Conservation (phyloP, 2,888 invertebrate species). For the Emmelina monodactyla region DNA sequence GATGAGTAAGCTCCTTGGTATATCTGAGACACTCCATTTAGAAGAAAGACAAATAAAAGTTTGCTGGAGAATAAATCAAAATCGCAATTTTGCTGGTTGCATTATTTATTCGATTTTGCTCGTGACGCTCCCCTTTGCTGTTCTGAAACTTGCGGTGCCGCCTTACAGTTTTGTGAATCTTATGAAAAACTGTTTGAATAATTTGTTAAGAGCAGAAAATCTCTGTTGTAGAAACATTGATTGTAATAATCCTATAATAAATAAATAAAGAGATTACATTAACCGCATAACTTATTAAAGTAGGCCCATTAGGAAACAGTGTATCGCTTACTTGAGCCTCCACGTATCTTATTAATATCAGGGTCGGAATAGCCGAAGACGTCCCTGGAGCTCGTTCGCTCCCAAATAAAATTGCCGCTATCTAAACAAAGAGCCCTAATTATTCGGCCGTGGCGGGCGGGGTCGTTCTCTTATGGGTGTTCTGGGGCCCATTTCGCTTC, state of each 20-base stretch:
- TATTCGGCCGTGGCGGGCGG: conserved; percentile 71
- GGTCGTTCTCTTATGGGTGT: conserved; percentile 75
- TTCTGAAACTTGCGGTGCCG: conserved; percentile 24
- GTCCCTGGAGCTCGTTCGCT: conserved; percentile 62
- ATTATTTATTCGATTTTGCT: conserved; percentile 64
- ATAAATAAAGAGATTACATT: too few relatives aligned
- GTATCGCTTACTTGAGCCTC: conserved; percentile 37
- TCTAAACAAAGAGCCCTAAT: conserved; percentile 72
- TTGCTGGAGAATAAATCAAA: conserved; percentile 63
- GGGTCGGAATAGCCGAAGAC: conserved; percentile 60
- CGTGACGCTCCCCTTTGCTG: conserved; percentile 52
- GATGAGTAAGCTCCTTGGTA: conserved; percentile 29
- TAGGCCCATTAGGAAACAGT: conserved; percentile 26
- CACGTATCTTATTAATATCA: conserved; percentile 65
- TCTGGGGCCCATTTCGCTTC: conserved; percentile 73
- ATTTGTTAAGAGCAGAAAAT: too few relatives aligned
- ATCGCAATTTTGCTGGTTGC: conserved; percentile 58
- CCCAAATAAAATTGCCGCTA: conserved; percentile 69
- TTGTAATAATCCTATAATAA: too few relatives aligned
- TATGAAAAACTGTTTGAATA: too few relatives aligned
- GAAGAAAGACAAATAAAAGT: conserved; percentile 54
- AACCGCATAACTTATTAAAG: too few relatives aligned
- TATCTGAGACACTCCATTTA: conserved; percentile 27
- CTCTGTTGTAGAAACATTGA: too few relatives aligned
- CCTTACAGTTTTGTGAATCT: conserved; percentile 44